phyloP scores from a whole-genome alignment of 2,797 vertebrate species.

The Morus bassanus region DNA sequence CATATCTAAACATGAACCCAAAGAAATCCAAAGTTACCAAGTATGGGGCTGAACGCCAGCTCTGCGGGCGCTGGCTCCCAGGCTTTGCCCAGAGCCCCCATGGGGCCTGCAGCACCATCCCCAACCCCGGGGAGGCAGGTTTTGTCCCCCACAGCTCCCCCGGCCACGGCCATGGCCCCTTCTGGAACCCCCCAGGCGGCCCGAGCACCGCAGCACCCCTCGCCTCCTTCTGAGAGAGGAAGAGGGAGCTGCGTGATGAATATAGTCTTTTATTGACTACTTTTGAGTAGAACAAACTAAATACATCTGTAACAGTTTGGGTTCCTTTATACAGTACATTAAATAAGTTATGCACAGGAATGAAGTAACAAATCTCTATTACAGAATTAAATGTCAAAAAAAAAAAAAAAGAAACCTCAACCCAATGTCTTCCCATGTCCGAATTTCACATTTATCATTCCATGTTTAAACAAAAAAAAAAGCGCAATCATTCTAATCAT shows the following conservation, averaged over 20 bases:
- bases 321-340: conserved; percentile 81
- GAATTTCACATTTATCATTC: conserved; percentile 64
- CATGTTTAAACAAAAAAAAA: not conserved
- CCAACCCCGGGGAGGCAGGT: not conserved
- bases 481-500: conserved; percentile 19
- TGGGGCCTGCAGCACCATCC: not conserved
- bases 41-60: not conserved
- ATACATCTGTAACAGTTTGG: conserved; percentile 79
- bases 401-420: conserved; percentile 60
- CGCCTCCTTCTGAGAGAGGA: not conserved
- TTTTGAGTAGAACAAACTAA: conserved; percentile 81
- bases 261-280: conserved; percentile 82
- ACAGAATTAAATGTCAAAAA: conserved; percentile 68
- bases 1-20: not conserved
- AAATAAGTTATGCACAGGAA: conserved; percentile 81
- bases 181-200: not conserved
- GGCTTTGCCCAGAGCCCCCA: not conserved
- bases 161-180: not conserved
- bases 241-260: conserved; percentile 56
- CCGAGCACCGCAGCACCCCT: not conserved
- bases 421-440: conserved; percentile 4
- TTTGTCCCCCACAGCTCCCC: not conserved
- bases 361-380: conserved; percentile 77
- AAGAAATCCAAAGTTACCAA: not conserved
- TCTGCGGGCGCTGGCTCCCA: not conserved